phyloP scores from a whole-genome alignment of 2,797 vertebrate species.

The Pitangus sulphuratus region DNA sequence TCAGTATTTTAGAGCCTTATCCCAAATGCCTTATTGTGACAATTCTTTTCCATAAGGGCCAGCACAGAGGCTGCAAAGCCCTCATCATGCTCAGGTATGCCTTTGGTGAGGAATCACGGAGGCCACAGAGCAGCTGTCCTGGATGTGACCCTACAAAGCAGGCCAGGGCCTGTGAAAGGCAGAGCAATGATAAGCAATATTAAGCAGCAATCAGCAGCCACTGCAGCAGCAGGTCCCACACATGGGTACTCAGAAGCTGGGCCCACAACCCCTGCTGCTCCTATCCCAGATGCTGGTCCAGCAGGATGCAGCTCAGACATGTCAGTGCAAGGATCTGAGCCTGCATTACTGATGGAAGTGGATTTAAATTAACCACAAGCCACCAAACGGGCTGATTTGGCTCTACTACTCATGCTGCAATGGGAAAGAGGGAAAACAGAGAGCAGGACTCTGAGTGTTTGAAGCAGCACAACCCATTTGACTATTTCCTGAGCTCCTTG shows the following conservation, averaged over 20 bases:
- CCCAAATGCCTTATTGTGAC: background rate
- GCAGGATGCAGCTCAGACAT: background rate
- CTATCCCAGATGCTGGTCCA: background rate
- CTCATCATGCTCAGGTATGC: rapidly evolving
- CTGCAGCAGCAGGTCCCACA: background rate
- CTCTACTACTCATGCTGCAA: background rate
- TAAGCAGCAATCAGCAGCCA: background rate
- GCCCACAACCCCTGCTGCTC: background rate
- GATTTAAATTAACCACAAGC: background rate
- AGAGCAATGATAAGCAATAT: background rate
- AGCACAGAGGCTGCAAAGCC: background rate
- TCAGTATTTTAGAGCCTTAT: background rate
- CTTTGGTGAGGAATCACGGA: background rate
- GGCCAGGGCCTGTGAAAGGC: background rate
- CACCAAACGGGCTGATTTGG: background rate
- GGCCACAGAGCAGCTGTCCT: background rate
- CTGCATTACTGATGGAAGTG: background rate
- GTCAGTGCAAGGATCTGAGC: background rate
- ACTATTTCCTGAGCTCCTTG: background rate
- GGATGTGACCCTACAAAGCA: background rate
- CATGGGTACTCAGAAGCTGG: background rate
- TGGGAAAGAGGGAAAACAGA: background rate
- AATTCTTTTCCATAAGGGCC: background rate
- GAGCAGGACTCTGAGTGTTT: background rate
- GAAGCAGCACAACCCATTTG: background rate